Base-by-base conservation (phyloP, 2,113 vertebrate species). In the Psittacus erithacus region DNA sequence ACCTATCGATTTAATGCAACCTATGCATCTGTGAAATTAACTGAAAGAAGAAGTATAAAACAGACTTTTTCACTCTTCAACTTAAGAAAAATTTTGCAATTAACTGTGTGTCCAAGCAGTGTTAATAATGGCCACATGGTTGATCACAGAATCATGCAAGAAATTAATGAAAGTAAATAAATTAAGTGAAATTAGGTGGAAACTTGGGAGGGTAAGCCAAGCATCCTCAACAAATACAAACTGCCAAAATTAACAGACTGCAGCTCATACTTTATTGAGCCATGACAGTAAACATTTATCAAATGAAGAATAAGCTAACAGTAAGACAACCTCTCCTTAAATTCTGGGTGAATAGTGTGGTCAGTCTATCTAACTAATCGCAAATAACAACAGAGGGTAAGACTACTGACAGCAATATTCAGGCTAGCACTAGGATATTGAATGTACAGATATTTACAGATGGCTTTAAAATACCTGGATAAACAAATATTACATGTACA, bases 251-350 rank as follows among this genome's bases (percentile, higher is more conserved):
- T 91, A 97, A 96, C 95, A 97, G 88, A 95, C 88, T 96, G 92
- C 86, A 92, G 83, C 62, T 97, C 91, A 94, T 92, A 90, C 93
- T 69, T 97, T 97, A 95, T 77, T 97, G 95, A 97, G 79, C 50
- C 64, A 94, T 77, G 93, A 97, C 89, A 98, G 76, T 92, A 97
- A 98, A 96, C 96, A 98, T 97, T 96, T 82, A 96, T 98, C 93
- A 97, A 96, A 86, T 1, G 18, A 89, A 97, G 91, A 97, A 97
- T 86, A 97, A 94, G 64, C 46, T 77, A 96, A 31, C 22, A 92
- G 49, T 82, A 97, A 96, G 80, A 96, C 79, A 90, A 92, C 59
- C 86, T 86, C 84, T 96, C 55, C 67, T 74, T 90, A 83, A 81
- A 68, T 82, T 96, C 49, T 95, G 64, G 52, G 53, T 88, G 88